Evolutionary conservation across 2,113 vertebrate species (phyloP), one percentile per base, ranked within the genome.

Genomic region (Xiphias gladius): DNA sequence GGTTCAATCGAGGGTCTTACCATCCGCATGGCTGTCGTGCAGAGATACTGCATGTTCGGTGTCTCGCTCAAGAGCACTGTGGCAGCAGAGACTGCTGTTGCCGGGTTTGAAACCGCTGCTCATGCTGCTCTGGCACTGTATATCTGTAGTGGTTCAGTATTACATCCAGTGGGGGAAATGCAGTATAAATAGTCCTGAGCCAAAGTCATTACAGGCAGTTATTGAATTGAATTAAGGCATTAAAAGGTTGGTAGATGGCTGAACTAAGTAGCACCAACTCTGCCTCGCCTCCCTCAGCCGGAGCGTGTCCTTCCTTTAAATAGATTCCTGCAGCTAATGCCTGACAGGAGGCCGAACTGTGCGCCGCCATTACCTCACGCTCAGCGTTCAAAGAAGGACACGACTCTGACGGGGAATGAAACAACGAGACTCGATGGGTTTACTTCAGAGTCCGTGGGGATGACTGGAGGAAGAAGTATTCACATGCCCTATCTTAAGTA

Each of bases 201-300:
- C 76, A 55, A 32, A 76, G 76, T 83, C 72, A 73, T 87, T 77
- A 64, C 75, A 46, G 64, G 63, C 57, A 50, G 63, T 72, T 80
- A 78, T 70, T 84, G 77, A 73, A 81, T 69, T 57, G 73, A 80
- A 76, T 79, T 41, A 70, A 66, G 61, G 73, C 50, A 55, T 69
- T 74, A 75, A 74, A 81, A 70, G 77, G 77, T 39, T 28, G 41
- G n/a, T 17, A 19, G 22, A 76, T 54, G 71, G 83, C 72, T 76
- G 71, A 74, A 55, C 20, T 26, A 14, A 80, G 69, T 17, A 61
- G 76, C 43, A 19, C 19, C 9, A 37, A 48, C 69, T 20, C 20
- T 11, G 35, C 50, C 59, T 57, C 43, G 11, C 73, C 71, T 67
- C 54, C 28, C 59, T 69, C 70, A 43, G 61, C 54, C 26, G 0